A percentile compares a stretch with the other conserved stretches of the same genome.
Evolutionary conservation across 2,113 vertebrate species (phyloP).

Genomic region (Mesitornis unicolor): DNA sequence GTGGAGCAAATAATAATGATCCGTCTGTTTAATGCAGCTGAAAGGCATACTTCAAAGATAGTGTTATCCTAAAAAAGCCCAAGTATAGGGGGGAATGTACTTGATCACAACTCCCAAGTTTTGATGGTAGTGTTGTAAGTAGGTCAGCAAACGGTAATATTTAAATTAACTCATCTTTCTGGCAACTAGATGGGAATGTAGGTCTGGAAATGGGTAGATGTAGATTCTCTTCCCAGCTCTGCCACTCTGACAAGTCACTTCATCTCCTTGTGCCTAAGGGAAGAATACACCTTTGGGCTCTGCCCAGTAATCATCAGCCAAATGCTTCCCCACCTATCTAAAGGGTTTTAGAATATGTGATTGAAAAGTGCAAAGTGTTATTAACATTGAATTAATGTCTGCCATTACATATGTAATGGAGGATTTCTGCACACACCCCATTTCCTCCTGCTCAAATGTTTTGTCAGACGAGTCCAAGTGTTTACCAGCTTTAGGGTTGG

Average conservation of each 20-base stretch:
- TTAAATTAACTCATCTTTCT: constrained; percentile 57
- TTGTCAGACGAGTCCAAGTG: constrained; percentile 43
- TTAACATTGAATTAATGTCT: constrained; percentile 63
- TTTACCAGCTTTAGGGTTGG: constrained; percentile 18
- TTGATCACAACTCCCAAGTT: background rate
- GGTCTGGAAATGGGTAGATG: constrained; percentile 34
- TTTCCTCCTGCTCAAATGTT: constrained; percentile 37
- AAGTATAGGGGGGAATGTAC: background rate
- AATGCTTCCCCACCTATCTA: constrained; percentile 58
- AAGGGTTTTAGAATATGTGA: constrained; percentile 55
- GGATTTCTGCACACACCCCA: constrained; percentile 40
- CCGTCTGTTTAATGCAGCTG: constrained; percentile 41
- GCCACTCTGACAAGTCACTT: constrained; percentile 52
- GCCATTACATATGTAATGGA: constrained; percentile 60
- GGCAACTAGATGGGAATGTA: constrained; percentile 41
- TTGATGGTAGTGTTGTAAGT: constrained; percentile 23
- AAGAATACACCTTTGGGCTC: constrained; percentile 45
- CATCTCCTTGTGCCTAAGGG: constrained; percentile 21
- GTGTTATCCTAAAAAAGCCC: constrained; percentile 44
- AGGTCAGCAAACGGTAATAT: constrained; percentile 60
- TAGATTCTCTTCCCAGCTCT: constrained; percentile 32
- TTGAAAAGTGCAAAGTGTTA: constrained; percentile 61
- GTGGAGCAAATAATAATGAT: constrained; percentile 56
- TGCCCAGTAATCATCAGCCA: constrained; percentile 49
- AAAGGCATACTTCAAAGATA: constrained; percentile 41